These are phyloP conservation scores for Bursaphelenchus okinawaensis DNA, from an alignment of 2,888 invertebrate species.

Conservation along the genomic window DNA sequence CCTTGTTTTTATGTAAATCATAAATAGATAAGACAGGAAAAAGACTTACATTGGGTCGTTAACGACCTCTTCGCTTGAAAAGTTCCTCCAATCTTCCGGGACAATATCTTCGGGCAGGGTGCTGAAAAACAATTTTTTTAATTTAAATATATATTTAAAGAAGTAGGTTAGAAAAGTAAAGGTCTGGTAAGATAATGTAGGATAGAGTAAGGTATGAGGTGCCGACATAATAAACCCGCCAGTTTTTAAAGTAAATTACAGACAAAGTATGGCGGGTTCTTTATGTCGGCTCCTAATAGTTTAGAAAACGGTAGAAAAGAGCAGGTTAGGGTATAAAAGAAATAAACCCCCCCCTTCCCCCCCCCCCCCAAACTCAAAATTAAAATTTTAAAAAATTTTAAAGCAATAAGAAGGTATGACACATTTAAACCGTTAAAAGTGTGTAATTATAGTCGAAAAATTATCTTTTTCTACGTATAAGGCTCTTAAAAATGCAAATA, in stretches of 20 bases:
- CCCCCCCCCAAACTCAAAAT: no score
- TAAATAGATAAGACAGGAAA: conserved; percentile 1
- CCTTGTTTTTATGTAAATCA: background rate
- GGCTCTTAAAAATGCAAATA: background rate
- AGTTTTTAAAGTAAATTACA: no score
- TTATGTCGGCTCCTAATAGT: no score
- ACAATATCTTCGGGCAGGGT: conserved; percentile 32
- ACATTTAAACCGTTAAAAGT: background rate
- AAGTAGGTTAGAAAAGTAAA: background rate
- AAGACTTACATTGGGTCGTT: conserved; percentile 28
- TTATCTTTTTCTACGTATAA: background rate
- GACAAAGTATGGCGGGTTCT: no score
- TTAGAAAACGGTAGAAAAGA: no score
- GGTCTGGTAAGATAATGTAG: no score
- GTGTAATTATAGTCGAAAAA: background rate
- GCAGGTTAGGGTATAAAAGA: no score
- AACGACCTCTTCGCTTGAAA: conserved; percentile 29
- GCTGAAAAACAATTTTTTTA: conserved; percentile 24
- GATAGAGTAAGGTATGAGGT: no score
- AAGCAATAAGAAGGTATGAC: no score
- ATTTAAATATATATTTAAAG: background rate
- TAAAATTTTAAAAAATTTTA: no score
- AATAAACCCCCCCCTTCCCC: no score
- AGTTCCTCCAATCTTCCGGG: conserved; percentile 33
- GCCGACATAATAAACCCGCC: no score